Evolutionary conservation across 2,888 invertebrate genomes (phyloP).

Genomic region (Onchidella celtica): DNA sequence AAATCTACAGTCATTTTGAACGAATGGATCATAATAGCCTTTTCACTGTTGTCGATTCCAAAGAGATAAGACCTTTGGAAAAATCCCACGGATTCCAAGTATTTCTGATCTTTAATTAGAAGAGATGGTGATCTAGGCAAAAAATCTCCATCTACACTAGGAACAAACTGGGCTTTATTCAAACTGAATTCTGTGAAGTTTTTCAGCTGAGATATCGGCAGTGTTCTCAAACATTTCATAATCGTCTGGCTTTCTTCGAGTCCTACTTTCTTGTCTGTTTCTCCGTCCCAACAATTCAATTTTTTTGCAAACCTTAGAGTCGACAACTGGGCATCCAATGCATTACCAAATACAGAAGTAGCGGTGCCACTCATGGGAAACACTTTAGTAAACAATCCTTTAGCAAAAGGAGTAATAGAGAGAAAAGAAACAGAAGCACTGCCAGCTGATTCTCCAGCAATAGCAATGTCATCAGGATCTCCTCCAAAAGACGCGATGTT

Average conservation of each 20-base stretch:
- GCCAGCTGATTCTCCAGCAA: slow-evolving; percentile 40
- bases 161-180: slow-evolving; percentile 16
- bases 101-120: background rate
- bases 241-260: background rate
- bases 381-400: slow-evolving; percentile 31
- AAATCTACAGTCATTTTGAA: background rate
- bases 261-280: background rate
- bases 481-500: slow-evolving; percentile 48
- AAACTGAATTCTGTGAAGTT: background rate
- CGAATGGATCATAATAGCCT: background rate
- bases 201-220: background rate
- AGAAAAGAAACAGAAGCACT: slow-evolving; percentile 24
- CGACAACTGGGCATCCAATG: background rate
- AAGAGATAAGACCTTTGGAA: background rate
- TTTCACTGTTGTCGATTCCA: slow-evolving; percentile 9
- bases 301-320: background rate
- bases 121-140: background rate
- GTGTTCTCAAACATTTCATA: background rate
- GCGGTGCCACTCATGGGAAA: slow-evolving; percentile 10
- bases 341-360: background rate
- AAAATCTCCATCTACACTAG: slow-evolving; percentile 20
- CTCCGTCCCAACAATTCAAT: background rate
- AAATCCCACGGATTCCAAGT: slow-evolving; percentile 22
- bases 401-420: slow-evolving; percentile 2
- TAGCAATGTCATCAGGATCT: slow-evolving; percentile 15